A percentile compares a stretch with the other conserved stretches of the same genome.
These are phyloP conservation scores for Sorex maritimensis DNA, from an alignment of 2,797 vertebrate genomes.

Conservation along the genomic window DNA sequence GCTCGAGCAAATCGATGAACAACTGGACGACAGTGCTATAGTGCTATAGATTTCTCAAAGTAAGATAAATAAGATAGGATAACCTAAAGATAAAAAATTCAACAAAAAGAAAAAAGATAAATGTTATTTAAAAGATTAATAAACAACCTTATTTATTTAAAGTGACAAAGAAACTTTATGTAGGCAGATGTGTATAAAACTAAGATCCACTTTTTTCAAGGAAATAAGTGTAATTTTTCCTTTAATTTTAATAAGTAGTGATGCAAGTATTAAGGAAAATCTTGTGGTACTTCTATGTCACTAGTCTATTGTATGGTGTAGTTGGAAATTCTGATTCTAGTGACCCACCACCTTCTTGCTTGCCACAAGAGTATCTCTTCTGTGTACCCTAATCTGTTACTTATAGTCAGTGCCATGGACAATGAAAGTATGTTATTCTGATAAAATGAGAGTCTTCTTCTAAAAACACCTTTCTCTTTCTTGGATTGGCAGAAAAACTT, in stretches of 20 bases:
- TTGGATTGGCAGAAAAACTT: slow-evolving; percentile 13
- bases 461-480: background rate
- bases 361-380: background rate
- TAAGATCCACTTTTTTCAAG: background rate
- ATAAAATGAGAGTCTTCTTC: background rate
- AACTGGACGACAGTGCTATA: no score
- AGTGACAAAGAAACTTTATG: background rate
- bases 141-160: background rate
- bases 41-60: background rate
- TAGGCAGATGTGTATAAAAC: background rate
- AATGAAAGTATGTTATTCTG: background rate
- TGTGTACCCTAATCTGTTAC: background rate
- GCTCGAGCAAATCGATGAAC: no score
- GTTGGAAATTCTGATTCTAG: background rate
- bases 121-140: background rate
- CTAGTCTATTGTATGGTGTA: no score
- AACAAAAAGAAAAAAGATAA: slow-evolving; percentile 2
- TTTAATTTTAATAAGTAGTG: background rate
- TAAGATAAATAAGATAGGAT: background rate
- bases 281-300: background rate
- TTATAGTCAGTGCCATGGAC: background rate
- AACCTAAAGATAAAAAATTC: background rate
- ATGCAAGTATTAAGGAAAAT: background rate
- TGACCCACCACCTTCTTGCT: background rate
- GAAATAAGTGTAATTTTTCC: background rate